These are phyloP conservation scores for Physocephala rufipes DNA, from an alignment of 2,888 invertebrate genomes.

Conservation along the genomic window DNA sequence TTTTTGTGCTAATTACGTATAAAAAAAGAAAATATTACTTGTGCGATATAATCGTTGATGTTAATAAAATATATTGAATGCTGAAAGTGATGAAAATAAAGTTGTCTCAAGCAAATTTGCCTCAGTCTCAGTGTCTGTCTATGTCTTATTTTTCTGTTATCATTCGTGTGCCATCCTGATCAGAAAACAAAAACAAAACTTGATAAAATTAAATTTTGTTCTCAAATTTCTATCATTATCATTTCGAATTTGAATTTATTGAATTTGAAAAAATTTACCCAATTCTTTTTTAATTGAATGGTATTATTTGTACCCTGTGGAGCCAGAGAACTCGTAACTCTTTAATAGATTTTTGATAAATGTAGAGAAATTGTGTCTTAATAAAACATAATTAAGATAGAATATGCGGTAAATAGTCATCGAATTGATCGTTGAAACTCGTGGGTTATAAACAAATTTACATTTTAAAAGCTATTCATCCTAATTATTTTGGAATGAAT, in stretches of 20 bases:
- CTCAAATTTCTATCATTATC: conserved; percentile 58
- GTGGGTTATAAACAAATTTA: not conserved
- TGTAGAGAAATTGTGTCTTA: too few relatives aligned
- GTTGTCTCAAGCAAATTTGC: not conserved
- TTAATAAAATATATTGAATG: conserved; percentile 23
- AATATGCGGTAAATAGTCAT: too few relatives aligned
- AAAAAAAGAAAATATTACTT: not conserved
- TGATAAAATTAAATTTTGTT: conserved; percentile 45
- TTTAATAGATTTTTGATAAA: too few relatives aligned
- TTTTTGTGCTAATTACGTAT: conserved; percentile 20
- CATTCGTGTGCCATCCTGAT: conserved; percentile 18
- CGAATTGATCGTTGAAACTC: too few relatives aligned
- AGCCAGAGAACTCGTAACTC: too few relatives aligned
- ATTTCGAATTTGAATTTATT: not conserved
- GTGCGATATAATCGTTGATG: conserved; percentile 27
- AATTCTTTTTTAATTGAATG: conserved; percentile 7
- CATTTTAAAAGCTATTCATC: not conserved
- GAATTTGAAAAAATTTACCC: not conserved
- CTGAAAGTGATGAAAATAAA: conserved; percentile 18
- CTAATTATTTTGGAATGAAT: not conserved
- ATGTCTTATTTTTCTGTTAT: not conserved
- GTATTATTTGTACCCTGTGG: not conserved
- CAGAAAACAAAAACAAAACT: conserved; percentile 15
- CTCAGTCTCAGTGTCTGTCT: not conserved
- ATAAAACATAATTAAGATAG: too few relatives aligned